A percentile compares a stretch with the other conserved stretches of the same genome.
Evolutionary conservation across 2,797 vertebrate species (phyloP).

Genomic region (Spondyliosoma cantharus): DNA sequence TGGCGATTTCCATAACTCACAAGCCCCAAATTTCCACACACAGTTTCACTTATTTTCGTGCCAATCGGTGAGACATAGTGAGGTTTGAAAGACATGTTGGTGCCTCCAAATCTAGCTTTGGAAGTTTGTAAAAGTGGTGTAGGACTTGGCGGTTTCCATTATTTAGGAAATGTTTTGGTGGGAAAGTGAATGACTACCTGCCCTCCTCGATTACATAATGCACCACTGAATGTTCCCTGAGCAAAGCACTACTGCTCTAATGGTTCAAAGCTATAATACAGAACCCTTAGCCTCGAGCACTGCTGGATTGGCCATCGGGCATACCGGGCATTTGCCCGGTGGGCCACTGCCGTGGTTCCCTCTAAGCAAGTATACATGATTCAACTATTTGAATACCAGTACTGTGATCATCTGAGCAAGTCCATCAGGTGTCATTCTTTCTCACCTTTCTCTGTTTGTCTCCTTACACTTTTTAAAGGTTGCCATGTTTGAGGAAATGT

Average conservation of each 20-base stretch:
- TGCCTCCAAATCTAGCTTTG: background rate
- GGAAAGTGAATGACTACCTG: background rate
- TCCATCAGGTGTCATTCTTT: too few species aligned
- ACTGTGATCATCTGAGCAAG: too few species aligned
- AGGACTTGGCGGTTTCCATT: conserved; percentile 7
- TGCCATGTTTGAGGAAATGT: too few species aligned
- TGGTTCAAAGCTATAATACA: too few species aligned
- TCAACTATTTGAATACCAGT: too few species aligned
- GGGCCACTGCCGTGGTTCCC: too few species aligned
- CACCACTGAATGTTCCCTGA: background rate
- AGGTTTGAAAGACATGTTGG: conserved; percentile 23
- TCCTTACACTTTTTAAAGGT: too few species aligned
- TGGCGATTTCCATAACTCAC: conserved; percentile 54
- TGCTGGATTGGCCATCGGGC: too few species aligned
- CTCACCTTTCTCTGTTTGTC: too few species aligned
- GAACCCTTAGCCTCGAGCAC: too few species aligned
- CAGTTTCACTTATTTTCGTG: conserved; percentile 1
- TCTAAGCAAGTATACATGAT: too few species aligned
- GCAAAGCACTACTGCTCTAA: background rate
- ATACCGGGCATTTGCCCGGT: too few species aligned
- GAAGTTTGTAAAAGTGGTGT: background rate
- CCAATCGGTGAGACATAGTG: conserved; percentile 28
- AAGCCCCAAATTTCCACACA: conserved; percentile 61
- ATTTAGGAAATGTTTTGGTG: conserved; percentile 13
- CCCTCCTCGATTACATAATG: conserved; percentile 8